These are phyloP conservation scores for Oryctolagus cuniculus DNA, from an alignment of 2,113 vertebrate genomes.

Conservation along the genomic window DNA sequence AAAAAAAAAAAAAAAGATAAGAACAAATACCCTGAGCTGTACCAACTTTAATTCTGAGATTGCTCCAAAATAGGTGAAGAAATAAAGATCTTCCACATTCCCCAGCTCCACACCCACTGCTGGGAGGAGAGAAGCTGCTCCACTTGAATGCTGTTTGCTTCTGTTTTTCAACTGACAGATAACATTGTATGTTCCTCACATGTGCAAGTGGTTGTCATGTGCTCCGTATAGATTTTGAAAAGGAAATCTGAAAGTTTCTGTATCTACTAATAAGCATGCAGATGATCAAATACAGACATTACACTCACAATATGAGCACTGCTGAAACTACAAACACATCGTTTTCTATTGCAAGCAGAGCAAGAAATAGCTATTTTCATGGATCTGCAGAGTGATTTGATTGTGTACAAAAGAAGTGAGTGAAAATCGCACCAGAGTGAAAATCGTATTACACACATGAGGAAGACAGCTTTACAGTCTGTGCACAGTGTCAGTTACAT, in stretches of 20 bases:
- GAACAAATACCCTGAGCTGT: neutral
- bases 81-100: neutral
- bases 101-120: neutral
- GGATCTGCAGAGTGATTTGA: constrained; percentile 69
- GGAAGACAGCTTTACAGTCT: constrained; percentile 62
- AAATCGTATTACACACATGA: constrained; percentile 57
- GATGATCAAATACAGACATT: constrained; percentile 38
- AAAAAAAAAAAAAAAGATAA: neutral
- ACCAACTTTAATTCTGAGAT: neutral
- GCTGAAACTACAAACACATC: constrained; percentile 76
- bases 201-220: neutral
- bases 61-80: neutral
- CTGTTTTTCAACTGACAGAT: neutral
- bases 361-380: constrained; percentile 69
- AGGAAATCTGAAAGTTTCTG: constrained; percentile 28
- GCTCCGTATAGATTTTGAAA: constrained; percentile 35
- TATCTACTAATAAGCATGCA: constrained; percentile 53
- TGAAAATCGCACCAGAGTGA: constrained; percentile 57
- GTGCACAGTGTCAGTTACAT: constrained; percentile 47
- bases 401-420: constrained; percentile 68
- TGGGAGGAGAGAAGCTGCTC: neutral
- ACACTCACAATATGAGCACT: constrained; percentile 58
- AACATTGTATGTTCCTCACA: neutral
- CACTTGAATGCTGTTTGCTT: neutral
- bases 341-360: constrained; percentile 76